phyloP scores from a whole-genome alignment of 2,888 invertebrate genomes.

The Gortyna flavago region DNA sequence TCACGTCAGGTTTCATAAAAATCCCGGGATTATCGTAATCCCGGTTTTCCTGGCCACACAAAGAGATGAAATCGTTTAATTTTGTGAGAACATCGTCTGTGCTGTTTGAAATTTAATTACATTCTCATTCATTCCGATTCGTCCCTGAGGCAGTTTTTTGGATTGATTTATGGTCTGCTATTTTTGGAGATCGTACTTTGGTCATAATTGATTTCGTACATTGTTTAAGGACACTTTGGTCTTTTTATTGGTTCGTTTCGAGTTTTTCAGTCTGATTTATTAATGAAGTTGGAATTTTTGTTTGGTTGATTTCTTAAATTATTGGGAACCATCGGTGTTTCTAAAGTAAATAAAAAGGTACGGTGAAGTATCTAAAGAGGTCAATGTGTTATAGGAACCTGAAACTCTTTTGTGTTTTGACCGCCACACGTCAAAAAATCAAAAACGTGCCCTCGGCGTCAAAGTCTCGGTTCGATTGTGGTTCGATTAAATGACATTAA shows the following conservation, averaged over 20 bases:
- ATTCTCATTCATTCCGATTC: constrained; percentile 47
- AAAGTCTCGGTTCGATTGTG: too few species aligned
- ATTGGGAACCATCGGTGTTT: neutral
- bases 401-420: neutral
- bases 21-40: constrained; percentile 39
- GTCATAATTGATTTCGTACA: constrained; percentile 32
- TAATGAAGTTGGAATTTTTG: neutral
- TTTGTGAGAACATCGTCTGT: constrained; percentile 56
- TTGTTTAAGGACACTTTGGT: neutral
- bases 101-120: constrained; percentile 69
- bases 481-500: too few species aligned
- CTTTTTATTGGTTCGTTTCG: constrained; percentile 16
- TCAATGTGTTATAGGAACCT: neutral
- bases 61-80: constrained; percentile 62
- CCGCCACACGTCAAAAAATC: too few species aligned
- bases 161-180: constrained; percentile 55
- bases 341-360: neutral
- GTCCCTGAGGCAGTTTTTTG: constrained; percentile 53
- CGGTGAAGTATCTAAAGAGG: neutral
- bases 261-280: constrained; percentile 21
- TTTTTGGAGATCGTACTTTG: constrained; percentile 38
- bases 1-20: constrained; percentile 30
- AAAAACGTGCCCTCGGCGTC: too few species aligned
- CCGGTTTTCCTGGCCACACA: constrained; percentile 48
- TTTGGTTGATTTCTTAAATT: neutral